Conservation (phyloP, 2,113 vertebrate genomes). For the Aegotheles bennettii region DNA sequence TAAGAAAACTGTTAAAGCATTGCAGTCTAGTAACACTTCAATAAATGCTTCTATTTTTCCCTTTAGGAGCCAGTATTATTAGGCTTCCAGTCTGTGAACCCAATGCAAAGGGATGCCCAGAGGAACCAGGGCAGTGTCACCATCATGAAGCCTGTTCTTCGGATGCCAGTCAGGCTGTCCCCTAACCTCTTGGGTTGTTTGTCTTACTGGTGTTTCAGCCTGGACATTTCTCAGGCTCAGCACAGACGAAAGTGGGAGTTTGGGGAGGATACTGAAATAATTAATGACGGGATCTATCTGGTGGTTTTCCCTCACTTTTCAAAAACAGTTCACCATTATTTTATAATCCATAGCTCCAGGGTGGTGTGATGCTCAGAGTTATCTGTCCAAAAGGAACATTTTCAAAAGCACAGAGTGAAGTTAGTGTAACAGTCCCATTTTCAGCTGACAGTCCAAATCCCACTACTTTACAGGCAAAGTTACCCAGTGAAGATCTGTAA, state of each 20-base stretch:
- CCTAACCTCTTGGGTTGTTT: background rate
- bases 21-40: slow-evolving; percentile 3
- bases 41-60: background rate
- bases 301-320: background rate
- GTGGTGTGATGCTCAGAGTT: background rate
- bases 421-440: background rate
- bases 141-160: background rate
- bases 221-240: background rate
- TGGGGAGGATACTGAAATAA: background rate
- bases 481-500: background rate
- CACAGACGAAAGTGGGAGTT: background rate
- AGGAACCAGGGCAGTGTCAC: background rate
- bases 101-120: background rate
- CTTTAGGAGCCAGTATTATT: background rate
- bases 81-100: background rate
- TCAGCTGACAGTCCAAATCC: background rate
- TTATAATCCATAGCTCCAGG: background rate
- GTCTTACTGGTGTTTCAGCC: background rate
- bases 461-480: background rate
- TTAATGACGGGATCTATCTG: background rate
- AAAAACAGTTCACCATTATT: background rate
- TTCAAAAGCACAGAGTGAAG: background rate
- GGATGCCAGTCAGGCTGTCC: background rate
- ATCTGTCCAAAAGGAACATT: background rate
- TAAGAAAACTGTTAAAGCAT: slow-evolving; percentile 10